These are phyloP conservation scores for Xanthorhoe spadicearia DNA, from an alignment of 2,888 invertebrate species.

Conservation along the genomic window DNA sequence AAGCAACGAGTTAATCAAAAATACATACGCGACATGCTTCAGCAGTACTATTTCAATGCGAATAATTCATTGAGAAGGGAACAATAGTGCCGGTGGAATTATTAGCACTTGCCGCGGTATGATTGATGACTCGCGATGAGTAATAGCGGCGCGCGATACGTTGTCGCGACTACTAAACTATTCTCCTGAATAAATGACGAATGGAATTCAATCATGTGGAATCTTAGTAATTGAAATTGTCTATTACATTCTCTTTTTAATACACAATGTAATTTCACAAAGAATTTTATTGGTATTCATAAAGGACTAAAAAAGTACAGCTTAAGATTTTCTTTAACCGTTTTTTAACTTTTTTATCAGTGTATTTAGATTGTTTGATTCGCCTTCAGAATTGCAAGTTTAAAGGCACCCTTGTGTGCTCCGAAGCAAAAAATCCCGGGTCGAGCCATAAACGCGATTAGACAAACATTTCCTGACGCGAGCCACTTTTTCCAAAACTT, in stretches of 20 bases:
- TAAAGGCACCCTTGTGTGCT: conserved; percentile 61
- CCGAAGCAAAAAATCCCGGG: conserved; percentile 72
- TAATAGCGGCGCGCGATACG: conserved; percentile 75
- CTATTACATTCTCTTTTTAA: neutral
- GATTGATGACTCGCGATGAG: conserved; percentile 79
- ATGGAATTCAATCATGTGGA: conserved; percentile 38
- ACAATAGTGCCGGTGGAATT: conserved; percentile 74
- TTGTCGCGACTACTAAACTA: conserved; percentile 52
- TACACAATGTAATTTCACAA: neutral
- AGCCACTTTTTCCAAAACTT: conserved; percentile 83
- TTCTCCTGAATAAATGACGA: conserved; percentile 43
- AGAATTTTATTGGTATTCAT: neutral
- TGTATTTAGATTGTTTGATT: neutral
- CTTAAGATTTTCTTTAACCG: too few relatives aligned
- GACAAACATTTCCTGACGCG: conserved; percentile 84
- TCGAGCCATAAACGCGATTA: conserved; percentile 81
- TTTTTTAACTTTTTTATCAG: neutral
- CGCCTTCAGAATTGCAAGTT: conserved; percentile 3
- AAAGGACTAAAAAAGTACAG: neutral
- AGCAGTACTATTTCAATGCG: conserved; percentile 18
- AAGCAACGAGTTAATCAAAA: neutral
- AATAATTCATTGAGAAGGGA: conserved; percentile 61
- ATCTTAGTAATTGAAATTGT: conserved; percentile 13
- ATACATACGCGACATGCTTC: conserved; percentile 25
- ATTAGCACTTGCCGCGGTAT: conserved; percentile 76